These are phyloP conservation scores for Enteromius mattozi DNA, from an alignment of 2,797 vertebrate species.

Conservation along the genomic window DNA sequence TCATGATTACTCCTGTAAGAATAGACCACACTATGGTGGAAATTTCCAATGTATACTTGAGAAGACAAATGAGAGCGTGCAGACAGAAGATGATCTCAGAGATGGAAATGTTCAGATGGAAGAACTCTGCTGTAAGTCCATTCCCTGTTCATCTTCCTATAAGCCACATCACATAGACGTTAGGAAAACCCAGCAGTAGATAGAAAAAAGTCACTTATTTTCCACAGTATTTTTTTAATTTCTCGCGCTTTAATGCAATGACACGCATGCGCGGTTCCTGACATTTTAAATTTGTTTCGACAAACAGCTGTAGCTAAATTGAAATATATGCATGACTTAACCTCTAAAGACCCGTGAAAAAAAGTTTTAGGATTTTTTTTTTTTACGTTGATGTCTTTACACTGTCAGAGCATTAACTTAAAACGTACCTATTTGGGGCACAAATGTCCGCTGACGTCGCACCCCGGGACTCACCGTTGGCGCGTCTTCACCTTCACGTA, in stretches of 20 bases:
- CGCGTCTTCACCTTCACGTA: no score
- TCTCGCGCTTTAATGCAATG: no score
- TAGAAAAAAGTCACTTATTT: no score
- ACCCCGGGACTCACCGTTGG: no score
- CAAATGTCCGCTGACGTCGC: no score
- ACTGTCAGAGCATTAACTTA: no score
- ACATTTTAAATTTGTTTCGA: background rate
- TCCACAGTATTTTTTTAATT: background rate
- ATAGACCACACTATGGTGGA: background rate
- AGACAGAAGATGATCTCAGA: background rate
- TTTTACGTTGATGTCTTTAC: no score
- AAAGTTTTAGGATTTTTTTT: no score
- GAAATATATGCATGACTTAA: background rate
- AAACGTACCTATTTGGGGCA: no score
- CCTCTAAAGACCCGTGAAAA: no score
- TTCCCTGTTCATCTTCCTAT: background rate
- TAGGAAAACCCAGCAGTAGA: background rate
- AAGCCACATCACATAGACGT: background rate
- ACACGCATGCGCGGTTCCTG: background rate
- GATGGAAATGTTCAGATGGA: background rate
- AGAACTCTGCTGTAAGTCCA: background rate
- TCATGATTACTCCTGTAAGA: background rate
- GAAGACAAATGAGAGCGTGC: background rate
- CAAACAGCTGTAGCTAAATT: background rate
- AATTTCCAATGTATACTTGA: background rate